A percentile compares a stretch with the other conserved stretches of the same genome.
phyloP scores from a whole-genome alignment of 2,797 vertebrate genomes.

The Sebastolobus alascanus region DNA sequence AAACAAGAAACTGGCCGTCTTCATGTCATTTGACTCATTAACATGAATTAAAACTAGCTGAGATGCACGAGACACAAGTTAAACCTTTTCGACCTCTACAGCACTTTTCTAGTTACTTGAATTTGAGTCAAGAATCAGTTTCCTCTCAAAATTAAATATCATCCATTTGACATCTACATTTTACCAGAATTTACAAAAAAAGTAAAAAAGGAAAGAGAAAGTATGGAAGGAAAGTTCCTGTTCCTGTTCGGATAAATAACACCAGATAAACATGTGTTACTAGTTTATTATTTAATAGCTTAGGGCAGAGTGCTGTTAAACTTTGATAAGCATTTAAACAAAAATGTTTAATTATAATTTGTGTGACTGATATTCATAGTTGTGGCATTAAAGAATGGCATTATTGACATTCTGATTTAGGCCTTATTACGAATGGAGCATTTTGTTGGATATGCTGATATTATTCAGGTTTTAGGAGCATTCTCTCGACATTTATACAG shows the following conservation, averaged over 20 bases:
- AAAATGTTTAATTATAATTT: too few species aligned
- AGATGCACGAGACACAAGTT: too few species aligned
- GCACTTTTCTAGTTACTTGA: background rate
- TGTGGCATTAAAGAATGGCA: too few species aligned
- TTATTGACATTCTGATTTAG: too few species aligned
- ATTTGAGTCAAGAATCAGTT: background rate
- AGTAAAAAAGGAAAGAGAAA: background rate
- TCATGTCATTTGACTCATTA: background rate
- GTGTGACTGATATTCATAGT: background rate
- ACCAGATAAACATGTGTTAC: background rate
- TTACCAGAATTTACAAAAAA: background rate
- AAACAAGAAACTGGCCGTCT: accelerated
- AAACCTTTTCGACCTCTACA: background rate
- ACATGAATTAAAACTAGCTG: background rate
- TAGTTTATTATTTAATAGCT: too few species aligned
- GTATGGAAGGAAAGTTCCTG: background rate
- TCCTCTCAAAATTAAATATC: background rate
- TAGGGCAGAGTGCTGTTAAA: too few species aligned
- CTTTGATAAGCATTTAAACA: too few species aligned
- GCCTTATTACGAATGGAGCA: too few species aligned
- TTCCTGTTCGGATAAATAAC: background rate
- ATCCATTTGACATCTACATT: background rate
- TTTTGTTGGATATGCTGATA: too few species aligned
- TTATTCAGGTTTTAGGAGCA: too few species aligned
- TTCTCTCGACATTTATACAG: too few species aligned